These are phyloP conservation scores for Boleophthalmus pectinirostris DNA, from an alignment of 2,113 vertebrate species.

Conservation along the genomic window DNA sequence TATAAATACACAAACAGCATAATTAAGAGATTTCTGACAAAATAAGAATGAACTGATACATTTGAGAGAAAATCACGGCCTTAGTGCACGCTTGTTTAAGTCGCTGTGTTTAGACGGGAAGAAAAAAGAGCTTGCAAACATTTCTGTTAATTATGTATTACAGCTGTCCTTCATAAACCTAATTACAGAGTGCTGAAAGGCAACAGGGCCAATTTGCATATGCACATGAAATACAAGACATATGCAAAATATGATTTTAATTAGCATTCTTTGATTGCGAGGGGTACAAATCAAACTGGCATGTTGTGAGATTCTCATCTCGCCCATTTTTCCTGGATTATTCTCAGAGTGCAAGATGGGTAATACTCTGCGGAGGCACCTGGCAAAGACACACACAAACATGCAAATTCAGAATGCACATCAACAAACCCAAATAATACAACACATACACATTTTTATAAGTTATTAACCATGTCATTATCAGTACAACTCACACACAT, in stretches of 20 bases:
- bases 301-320: slow-evolving; percentile 91
- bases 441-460: slow-evolving; percentile 28
- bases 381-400: slow-evolving; percentile 35
- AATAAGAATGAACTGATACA: slow-evolving; percentile 55
- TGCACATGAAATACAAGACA: slow-evolving; percentile 93
- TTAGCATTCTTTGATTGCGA: slow-evolving; percentile 94
- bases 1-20: slow-evolving; percentile 67
- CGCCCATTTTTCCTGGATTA: slow-evolving; percentile 78
- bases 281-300: slow-evolving; percentile 96
- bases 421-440: slow-evolving; percentile 22
- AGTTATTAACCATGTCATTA: slow-evolving; percentile 34
- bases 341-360: slow-evolving; percentile 78
- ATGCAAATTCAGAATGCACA: slow-evolving; percentile 17
- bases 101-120: slow-evolving; percentile 75
- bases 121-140: slow-evolving; percentile 89
- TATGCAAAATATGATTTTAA: slow-evolving; percentile 98
- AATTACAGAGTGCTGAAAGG: slow-evolving; percentile 99
- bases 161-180: slow-evolving; percentile 99
- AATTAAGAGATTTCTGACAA: slow-evolving; percentile 57
- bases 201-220: slow-evolving; percentile 93
- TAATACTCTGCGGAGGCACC: slow-evolving; percentile 67
- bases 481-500: slow-evolving; percentile 27
- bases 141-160: slow-evolving; percentile 99
- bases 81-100: slow-evolving; percentile 79
- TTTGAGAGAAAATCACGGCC: slow-evolving; percentile 48